These are phyloP conservation scores for Clarias magur DNA, from an alignment of 2,113 vertebrate genomes.

Conservation along the genomic window DNA sequence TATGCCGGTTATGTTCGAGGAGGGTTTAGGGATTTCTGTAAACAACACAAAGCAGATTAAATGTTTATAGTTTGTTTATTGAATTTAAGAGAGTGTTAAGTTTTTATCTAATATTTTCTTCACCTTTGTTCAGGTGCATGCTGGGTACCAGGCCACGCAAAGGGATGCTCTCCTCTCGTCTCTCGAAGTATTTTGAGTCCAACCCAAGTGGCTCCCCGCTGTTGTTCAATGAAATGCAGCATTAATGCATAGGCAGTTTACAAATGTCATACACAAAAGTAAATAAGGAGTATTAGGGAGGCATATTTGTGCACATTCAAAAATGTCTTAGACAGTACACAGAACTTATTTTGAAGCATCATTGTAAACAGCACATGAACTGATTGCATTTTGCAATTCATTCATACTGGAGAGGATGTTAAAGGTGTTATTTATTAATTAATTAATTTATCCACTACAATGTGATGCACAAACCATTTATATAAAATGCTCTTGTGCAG, in stretches of 20 bases:
- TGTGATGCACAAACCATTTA: background rate
- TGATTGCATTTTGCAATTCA: background rate
- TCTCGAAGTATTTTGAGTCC: constrained; percentile 89
- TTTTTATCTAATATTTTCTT: background rate
- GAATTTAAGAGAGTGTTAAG: background rate
- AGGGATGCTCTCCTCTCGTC: constrained; percentile 84
- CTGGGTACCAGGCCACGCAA: constrained; percentile 81
- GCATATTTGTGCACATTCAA: background rate
- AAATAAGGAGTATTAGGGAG: background rate
- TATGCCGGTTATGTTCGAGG: constrained; percentile 15
- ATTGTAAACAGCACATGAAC: background rate
- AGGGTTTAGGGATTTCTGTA: constrained; percentile 74
- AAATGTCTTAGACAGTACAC: background rate
- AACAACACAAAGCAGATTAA: background rate
- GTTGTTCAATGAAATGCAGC: constrained; percentile 37
- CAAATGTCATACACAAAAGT: background rate
- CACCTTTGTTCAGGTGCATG: constrained; percentile 65
- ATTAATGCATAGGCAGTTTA: background rate
- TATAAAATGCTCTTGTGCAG: background rate
- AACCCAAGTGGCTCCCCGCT: constrained; percentile 77
- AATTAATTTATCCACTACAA: background rate
- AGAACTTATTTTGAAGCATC: background rate
- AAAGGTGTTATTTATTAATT: background rate
- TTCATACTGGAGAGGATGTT: background rate
- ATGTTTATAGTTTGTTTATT: background rate